These are phyloP conservation scores for Brachyptera putata DNA, from an alignment of 2,888 invertebrate genomes.

Conservation along the genomic window DNA sequence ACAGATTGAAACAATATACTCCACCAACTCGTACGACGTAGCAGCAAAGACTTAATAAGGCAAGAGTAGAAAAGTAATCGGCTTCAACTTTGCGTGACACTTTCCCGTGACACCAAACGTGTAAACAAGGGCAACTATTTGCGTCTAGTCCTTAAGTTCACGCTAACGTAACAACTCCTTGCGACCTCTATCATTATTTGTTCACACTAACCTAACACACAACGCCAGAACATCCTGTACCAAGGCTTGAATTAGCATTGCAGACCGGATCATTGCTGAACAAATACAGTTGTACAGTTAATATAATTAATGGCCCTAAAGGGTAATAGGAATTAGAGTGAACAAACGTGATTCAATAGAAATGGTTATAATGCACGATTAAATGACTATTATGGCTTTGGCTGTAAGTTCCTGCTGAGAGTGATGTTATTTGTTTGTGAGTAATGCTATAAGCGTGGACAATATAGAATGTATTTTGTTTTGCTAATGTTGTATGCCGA, in stretches of 20 bases:
- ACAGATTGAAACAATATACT: too few species aligned
- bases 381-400: not conserved
- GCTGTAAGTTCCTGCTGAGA: not conserved
- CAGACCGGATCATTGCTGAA: not conserved
- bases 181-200: too few species aligned
- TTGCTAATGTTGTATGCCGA: not conserved
- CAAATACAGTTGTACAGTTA: not conserved
- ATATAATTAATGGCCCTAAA: slow-evolving; percentile 17
- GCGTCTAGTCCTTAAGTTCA: too few species aligned
- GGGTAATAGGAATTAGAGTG: slow-evolving; percentile 3
- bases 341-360: slow-evolving; percentile 12
- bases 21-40: too few species aligned
- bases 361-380: slow-evolving; percentile 5
- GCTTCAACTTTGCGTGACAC: too few species aligned
- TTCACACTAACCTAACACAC: too few species aligned
- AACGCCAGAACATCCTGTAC: too few species aligned
- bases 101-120: too few species aligned
- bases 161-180: too few species aligned
- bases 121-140: too few species aligned
- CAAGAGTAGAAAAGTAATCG: too few species aligned
- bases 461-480: not conserved
- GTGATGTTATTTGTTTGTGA: not conserved
- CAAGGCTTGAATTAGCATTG: not conserved
- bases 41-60: too few species aligned
- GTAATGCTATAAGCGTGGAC: not conserved